phyloP scores from a whole-genome alignment of 2,888 invertebrate genomes.

The Drosophila suboccidentalis region DNA sequence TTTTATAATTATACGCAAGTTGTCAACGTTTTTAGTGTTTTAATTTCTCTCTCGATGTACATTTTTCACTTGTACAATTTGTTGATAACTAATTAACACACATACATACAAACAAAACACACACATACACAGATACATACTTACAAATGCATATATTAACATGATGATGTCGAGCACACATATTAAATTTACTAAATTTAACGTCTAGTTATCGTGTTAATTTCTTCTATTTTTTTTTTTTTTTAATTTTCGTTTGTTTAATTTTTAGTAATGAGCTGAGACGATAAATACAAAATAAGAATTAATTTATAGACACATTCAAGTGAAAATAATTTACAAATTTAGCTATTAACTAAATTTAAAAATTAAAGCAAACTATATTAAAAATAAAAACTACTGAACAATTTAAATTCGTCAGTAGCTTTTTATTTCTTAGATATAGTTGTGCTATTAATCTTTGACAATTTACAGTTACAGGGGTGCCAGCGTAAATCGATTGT shows the following conservation, averaged over 20 bases:
- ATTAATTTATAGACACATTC: slow-evolving; percentile 79
- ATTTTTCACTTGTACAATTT: slow-evolving; percentile 74
- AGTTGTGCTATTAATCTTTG: too few species aligned
- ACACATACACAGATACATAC: slow-evolving; percentile 29
- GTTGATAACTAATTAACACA: slow-evolving; percentile 53
- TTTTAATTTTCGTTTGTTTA: slow-evolving; percentile 41
- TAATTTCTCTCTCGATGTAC: slow-evolving; percentile 56
- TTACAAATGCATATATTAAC: slow-evolving; percentile 32
- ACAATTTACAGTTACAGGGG: too few species aligned
- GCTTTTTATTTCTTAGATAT: too few species aligned
- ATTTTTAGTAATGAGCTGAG: slow-evolving; percentile 70
- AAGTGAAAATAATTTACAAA: slow-evolving; percentile 78
- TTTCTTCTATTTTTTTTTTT: slow-evolving; percentile 53
- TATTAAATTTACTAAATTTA: slow-evolving; percentile 41
- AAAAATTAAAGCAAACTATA: slow-evolving; percentile 68
- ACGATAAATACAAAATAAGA: slow-evolving; percentile 72
- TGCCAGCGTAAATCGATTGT: too few species aligned
- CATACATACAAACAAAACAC: slow-evolving; percentile 16
- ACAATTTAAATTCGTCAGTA: slow-evolving; percentile 41
- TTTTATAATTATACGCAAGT: slow-evolving; percentile 37
- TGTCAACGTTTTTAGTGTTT: slow-evolving; percentile 52
- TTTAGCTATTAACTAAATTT: slow-evolving; percentile 71
- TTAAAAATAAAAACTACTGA: slow-evolving; percentile 66
- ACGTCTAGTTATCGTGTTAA: slow-evolving; percentile 55
- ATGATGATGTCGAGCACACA: slow-evolving; percentile 58